Conservation (phyloP, 1,140 invertebrate species). For the Aricia agestis region DNA sequence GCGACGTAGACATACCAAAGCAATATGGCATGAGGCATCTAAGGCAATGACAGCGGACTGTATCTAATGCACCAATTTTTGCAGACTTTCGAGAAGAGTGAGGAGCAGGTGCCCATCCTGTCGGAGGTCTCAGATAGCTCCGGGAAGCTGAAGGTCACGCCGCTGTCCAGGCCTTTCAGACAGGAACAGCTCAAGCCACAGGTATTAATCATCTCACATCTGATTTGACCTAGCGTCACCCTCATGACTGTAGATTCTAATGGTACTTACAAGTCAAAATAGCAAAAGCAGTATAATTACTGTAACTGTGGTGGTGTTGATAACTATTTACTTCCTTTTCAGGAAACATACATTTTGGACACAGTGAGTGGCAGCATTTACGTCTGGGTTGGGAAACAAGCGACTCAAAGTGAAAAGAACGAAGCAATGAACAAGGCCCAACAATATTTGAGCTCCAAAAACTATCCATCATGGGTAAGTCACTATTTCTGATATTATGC, state of each 20-base stretch:
- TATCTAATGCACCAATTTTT: not conserved
- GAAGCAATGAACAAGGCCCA: conserved; percentile 87
- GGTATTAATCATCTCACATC: conserved; percentile 55
- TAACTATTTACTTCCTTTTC: conserved; percentile 8
- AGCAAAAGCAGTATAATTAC: too few relatives aligned
- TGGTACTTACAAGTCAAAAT: too few relatives aligned
- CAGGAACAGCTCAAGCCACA: conserved; percentile 84
- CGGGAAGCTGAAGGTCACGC: conserved; percentile 80
- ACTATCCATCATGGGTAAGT: conserved; percentile 87
- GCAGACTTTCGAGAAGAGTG: conserved; percentile 75
- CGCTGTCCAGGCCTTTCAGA: conserved; percentile 82
- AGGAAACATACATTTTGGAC: conserved; percentile 92
- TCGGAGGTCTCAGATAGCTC: conserved; percentile 84
- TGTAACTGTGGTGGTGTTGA: too few relatives aligned
- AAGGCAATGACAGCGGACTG: too few relatives aligned
- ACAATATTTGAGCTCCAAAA: conserved; percentile 82
- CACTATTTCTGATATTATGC: not conserved
- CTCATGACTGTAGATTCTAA: too few relatives aligned
- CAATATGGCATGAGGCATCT: too few relatives aligned
- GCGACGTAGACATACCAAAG: too few relatives aligned
- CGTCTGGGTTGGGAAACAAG: conserved; percentile 90
- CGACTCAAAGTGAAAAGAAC: conserved; percentile 84
- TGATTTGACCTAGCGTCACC: too few relatives aligned
- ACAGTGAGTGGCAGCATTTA: conserved; percentile 88
- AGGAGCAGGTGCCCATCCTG: conserved; percentile 78